Evolutionary conservation across 2,888 invertebrate genomes (phyloP).

Genomic region (Parapristionchus giblindavisi): DNA sequence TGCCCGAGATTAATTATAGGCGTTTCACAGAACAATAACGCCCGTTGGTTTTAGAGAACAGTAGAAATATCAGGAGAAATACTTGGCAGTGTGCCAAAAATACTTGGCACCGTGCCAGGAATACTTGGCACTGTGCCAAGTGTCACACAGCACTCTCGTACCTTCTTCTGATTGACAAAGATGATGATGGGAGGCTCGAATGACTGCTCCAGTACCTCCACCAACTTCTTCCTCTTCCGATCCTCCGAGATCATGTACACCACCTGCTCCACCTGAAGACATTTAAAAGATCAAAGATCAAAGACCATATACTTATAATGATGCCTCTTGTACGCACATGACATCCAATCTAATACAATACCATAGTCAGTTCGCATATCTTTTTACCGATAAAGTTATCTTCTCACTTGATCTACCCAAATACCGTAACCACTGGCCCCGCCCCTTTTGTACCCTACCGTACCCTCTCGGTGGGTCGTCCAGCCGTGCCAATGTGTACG

Average conservation of each 20-base stretch:
- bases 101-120: not conserved
- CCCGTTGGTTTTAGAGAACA: too few species aligned
- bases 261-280: conserved; percentile 73
- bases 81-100: not conserved
- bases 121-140: not conserved
- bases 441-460: not conserved
- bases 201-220: conserved; percentile 88
- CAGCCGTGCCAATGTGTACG: conserved; percentile 94
- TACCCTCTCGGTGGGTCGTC: conserved; percentile 91
- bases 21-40: not conserved
- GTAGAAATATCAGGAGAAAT: not conserved
- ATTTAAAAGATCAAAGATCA: conserved; percentile 74
- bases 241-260: conserved; percentile 93
- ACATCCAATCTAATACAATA: too few species aligned
- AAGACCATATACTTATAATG: too few species aligned
- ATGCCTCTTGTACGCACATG: not conserved
- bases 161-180: conserved; percentile 99
- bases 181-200: conserved; percentile 98
- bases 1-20: too few species aligned
- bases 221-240: conserved; percentile 91
- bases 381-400: too few species aligned
- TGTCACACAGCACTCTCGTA: conserved; percentile 18
- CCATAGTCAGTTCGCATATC: too few species aligned
- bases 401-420: conserved; percentile 71
- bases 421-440: not conserved